Conservation (phyloP, 2,888 invertebrate species). For the Rugalucina vietnamica region DNA sequence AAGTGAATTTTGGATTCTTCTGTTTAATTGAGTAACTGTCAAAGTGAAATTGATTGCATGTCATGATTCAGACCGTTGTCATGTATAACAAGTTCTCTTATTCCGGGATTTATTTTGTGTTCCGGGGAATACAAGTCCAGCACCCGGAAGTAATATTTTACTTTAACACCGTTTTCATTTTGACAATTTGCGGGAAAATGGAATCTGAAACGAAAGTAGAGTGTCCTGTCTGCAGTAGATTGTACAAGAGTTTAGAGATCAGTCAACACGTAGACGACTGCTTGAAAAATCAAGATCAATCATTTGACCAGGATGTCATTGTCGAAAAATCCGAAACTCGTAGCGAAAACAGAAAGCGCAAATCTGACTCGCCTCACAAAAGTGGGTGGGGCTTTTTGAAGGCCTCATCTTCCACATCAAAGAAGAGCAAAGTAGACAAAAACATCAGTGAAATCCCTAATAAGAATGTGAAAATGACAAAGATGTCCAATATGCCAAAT, state of each 20-base stretch:
- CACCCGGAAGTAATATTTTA: no score
- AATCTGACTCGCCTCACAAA: conserved; percentile 23
- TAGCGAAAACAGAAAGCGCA: conserved; percentile 34
- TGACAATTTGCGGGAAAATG: not conserved
- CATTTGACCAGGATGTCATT: not conserved
- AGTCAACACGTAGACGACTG: conserved; percentile 43
- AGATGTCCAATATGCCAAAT: not conserved
- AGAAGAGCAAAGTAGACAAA: not conserved
- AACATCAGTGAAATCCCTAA: not conserved
- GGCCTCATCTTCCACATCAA: not conserved
- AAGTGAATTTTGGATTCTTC: no score
- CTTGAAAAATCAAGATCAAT: not conserved
- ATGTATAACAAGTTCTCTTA: no score
- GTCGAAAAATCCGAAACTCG: not conserved
- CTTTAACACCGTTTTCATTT: not conserved
- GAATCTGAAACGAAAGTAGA: conserved; percentile 1
- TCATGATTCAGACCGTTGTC: no score
- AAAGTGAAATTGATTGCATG: no score
- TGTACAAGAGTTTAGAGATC: conserved; percentile 42
- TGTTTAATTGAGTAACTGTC: no score
- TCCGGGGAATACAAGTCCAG: no score
- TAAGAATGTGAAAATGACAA: not conserved
- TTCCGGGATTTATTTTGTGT: no score
- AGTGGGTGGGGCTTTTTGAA: conserved; percentile 56
- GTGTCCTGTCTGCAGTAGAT: conserved; percentile 73